Evolutionary conservation across 2,113 vertebrate genomes (phyloP), one percentile per base, ranked within the genome.

Genomic region (Riparia riparia): DNA sequence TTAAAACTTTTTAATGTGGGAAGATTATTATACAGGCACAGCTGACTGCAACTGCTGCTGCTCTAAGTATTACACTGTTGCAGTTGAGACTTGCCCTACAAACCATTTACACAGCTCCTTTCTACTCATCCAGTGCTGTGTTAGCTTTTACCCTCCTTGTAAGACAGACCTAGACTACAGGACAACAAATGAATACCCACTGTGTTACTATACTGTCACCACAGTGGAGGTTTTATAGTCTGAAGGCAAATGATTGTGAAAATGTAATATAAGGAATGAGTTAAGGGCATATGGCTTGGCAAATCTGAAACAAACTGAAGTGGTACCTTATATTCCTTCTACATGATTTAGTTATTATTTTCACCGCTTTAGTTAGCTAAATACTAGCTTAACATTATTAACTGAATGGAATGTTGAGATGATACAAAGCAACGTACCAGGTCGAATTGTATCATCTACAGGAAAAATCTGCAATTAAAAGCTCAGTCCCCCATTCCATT

Each of bases 341-440:
- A 71, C 50, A 29, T 17, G 29, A 77, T 82, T 91, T 94, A 54
- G 39, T 54, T 76, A 32, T 83, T 74, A 68, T 85, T 96, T 77
- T 94, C 57, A 80, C 66, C 89, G 60, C 84, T 76, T 81, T 60
- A 42, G 65, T 97, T 95, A 98, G 95, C 58, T 44, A 93, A 69
- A 96, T 89, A 80, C 6, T 34, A 78, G 74, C 57, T 87, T 93
- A 80, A 45, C 79, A 95, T 97, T 97, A 98, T 97, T 98, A 97
- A 97, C 97, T 93, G 95, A 98, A 98, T 8, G 71, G 94, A 94
- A 95, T 68, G 63, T 53, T 94, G 76, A 97, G 41, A 88, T 93
- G 93, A 95, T 91, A 96, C 61, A 97, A 95, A 65, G 9, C 25
- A 72, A 76, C 44, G 8, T 17, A 85, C 12, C 51, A 82, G 15